phyloP scores from a whole-genome alignment of 2,797 vertebrate genomes.

The Gallinago nigripennis region DNA sequence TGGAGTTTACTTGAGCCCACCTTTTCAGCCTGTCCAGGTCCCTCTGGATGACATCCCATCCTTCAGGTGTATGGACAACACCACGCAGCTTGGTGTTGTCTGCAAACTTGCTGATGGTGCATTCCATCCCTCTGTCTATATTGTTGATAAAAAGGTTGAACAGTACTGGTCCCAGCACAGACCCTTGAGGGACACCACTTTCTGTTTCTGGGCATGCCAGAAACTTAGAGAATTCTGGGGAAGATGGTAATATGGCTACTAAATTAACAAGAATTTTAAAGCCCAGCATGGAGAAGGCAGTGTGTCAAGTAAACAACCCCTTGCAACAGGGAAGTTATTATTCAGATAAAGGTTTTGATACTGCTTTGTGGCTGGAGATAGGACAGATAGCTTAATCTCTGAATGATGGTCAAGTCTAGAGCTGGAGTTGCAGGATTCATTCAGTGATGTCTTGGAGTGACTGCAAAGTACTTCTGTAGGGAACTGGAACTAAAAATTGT shows the following conservation, averaged over 20 bases:
- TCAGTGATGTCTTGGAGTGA: neutral
- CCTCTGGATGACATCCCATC: too few relatives aligned
- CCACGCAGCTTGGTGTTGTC: too few relatives aligned
- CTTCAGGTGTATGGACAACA: too few relatives aligned
- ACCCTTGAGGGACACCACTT: neutral
- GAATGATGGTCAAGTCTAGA: neutral
- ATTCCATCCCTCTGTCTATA: too few relatives aligned
- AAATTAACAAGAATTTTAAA: neutral
- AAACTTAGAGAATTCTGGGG: neutral
- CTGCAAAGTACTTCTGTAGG: neutral
- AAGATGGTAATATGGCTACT: neutral
- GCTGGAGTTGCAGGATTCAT: neutral
- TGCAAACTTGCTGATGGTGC: too few relatives aligned
- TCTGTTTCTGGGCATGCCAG: neutral
- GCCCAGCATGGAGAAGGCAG: neutral
- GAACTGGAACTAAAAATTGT: neutral
- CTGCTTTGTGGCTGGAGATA: neutral
- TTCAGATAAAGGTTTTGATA: neutral
- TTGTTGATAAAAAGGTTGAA: too few relatives aligned
- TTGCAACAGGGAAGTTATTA: neutral
- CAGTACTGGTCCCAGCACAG: too few relatives aligned
- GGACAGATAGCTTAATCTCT: neutral
- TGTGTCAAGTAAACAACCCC: neutral
- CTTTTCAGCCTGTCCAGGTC: too few relatives aligned
- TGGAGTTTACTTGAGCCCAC: too few relatives aligned